Evolutionary conservation across 1,140 invertebrate genomes (phyloP), one percentile per base, ranked within the genome.

Genomic region (Drosophila takahashii): DNA sequence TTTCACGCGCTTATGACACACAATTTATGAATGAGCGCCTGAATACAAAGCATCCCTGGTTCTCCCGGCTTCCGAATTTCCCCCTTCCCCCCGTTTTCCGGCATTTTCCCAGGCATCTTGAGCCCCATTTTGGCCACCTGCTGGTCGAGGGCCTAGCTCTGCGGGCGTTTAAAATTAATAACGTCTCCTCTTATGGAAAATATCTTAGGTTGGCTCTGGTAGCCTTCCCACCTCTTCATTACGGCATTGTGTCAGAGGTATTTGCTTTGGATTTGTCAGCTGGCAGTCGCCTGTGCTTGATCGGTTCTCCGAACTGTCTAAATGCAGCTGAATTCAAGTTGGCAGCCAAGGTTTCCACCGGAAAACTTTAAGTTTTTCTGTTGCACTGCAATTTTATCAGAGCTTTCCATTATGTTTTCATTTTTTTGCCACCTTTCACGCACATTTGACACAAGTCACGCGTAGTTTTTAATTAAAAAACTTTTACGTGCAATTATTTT

Each of bases 391-490:
- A n/a, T 51, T 59, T 66, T 75, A 77, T 81, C 79, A 77, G 53
- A 58, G 75, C 37, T 64, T 79, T 67, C 56, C 77, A 65, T 81
- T 59, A 48, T 76, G 22, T 41, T 76, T 67, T 42, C 53, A 41
- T 39, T 29, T 69, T 64, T 61, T 52, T 69, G 51, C 59, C 22
- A 69, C 58, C 72, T 77, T 79, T 89, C 71, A 79, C 61, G 79
- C 84, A 65, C 65, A 71, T 87, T 87, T 81, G 69, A 79, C 65
- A 78, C 70, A 79, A 87, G 70, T 86, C 65, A 87, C 79, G 70
- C 70, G 79, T 86, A 83, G 70, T 79, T 89, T 86, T 87, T 87
- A 87, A 87, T 87, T 87, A 87, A 87, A 87, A 87, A 87, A 87
- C 83, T 87, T 89, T 71, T 70, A 77, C 59, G 66, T 79, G 83